Conservation (phyloP, 2,888 invertebrate species). For the Elysia crispata region DNA sequence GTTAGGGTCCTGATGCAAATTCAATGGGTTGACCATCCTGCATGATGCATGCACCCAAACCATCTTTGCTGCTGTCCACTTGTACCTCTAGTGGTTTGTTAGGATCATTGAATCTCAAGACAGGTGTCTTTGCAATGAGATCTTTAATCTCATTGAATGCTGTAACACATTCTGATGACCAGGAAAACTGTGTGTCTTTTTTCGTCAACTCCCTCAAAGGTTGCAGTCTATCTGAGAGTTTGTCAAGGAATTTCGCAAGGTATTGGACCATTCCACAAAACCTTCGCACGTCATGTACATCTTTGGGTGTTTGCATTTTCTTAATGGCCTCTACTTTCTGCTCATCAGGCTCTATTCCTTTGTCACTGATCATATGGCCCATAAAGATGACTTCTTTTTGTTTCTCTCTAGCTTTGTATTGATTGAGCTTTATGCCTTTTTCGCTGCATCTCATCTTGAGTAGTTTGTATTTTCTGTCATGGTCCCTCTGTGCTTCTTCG, state of each 20-base stretch:
- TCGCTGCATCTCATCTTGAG: conserved; percentile 36
- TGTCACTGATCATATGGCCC: conserved; percentile 50
- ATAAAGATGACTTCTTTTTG: conserved; percentile 48
- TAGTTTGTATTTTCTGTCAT: conserved; percentile 39
- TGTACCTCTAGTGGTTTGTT: background rate
- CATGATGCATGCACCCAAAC: conserved; percentile 10
- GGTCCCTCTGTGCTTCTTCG: conserved; percentile 45
- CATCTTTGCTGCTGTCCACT: conserved; percentile 4
- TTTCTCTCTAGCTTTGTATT: conserved; percentile 37
- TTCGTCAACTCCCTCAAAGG: conserved; percentile 48
- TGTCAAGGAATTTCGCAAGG: conserved; percentile 46
- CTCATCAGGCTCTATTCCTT: conserved; percentile 51
- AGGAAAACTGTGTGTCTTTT: conserved; percentile 47
- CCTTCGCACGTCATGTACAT: conserved; percentile 53
- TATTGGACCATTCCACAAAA: conserved; percentile 58
- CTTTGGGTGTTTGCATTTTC: conserved; percentile 51
- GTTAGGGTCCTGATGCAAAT: conserved; percentile 35
- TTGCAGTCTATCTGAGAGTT: conserved; percentile 17
- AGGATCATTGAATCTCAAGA: conserved; percentile 33
- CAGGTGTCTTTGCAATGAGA: conserved; percentile 21
- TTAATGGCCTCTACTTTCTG: conserved; percentile 52
- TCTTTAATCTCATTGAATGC: conserved; percentile 42
- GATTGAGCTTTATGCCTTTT: conserved; percentile 50
- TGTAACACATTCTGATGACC: conserved; percentile 39
- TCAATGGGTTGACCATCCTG: conserved; percentile 18